A percentile compares a stretch with the other conserved stretches of the same genome.
Evolutionary conservation across 2,113 vertebrate species (phyloP).

Genomic region (Micronycteris hirsuta): DNA sequence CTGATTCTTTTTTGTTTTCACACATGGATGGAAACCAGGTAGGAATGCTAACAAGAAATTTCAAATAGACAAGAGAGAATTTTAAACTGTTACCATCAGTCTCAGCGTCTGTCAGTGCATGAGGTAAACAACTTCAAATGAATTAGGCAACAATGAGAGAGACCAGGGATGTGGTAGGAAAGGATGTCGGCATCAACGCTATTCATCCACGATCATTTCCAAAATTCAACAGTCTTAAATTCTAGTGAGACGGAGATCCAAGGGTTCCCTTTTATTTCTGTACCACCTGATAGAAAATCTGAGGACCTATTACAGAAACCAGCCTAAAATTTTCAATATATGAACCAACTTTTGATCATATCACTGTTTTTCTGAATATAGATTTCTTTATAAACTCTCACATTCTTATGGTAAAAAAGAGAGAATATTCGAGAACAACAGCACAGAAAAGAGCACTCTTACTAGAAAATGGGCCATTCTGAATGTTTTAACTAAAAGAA

Average conservation of each 20-base stretch:
- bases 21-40: conserved; percentile 42
- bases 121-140: conserved; percentile 66
- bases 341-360: not conserved
- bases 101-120: conserved; percentile 16
- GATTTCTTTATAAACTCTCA: conserved; percentile 14
- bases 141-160: conserved; percentile 50
- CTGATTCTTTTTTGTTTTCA: conserved; percentile 60
- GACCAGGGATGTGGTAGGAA: not conserved
- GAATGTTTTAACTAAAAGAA: not conserved
- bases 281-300: not conserved
- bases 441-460: not conserved
- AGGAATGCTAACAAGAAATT: conserved; percentile 73
- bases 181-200: not conserved
- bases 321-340: not conserved
- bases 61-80: conserved; percentile 69
- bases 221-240: conserved; percentile 7
- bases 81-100: conserved; percentile 59
- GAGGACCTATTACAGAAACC: not conserved
- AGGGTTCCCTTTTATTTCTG: not conserved
- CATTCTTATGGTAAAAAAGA: not conserved
- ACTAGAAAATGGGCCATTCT: not conserved
- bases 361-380: not conserved
- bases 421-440: not conserved
- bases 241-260: not conserved
- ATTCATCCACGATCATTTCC: not conserved